phyloP scores from a whole-genome alignment of 2,113 vertebrate species.

The Neogobius melanostomus region DNA sequence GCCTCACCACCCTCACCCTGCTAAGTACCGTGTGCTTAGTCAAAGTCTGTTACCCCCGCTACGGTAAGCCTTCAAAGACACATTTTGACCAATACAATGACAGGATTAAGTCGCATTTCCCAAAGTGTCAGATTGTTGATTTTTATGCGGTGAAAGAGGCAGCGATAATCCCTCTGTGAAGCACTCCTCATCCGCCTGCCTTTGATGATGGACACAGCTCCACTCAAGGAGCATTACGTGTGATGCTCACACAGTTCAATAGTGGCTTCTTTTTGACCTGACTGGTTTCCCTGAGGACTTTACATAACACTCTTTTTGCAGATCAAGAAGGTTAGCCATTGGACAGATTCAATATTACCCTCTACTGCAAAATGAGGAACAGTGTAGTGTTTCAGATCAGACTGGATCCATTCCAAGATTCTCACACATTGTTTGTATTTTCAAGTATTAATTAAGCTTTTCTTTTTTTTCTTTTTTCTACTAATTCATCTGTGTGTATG shows the following conservation, averaged over 20 bases:
- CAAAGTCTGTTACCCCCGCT: constrained; percentile 80
- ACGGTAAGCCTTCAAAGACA: constrained; percentile 69
- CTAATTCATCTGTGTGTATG: background rate
- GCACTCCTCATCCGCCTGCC: constrained; percentile 32
- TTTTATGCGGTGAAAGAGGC: constrained; percentile 26
- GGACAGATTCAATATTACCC: background rate
- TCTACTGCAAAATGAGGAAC: background rate
- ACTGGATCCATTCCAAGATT: too few species aligned
- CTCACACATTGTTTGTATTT: too few species aligned
- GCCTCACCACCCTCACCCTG: constrained; percentile 78
- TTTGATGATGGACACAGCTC: constrained; percentile 49
- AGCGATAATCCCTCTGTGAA: constrained; percentile 36
- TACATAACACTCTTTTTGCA: background rate
- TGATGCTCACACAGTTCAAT: constrained; percentile 44
- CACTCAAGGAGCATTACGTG: constrained; percentile 40
- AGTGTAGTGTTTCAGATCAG: too few species aligned
- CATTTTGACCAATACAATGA: constrained; percentile 15
- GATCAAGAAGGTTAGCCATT: background rate
- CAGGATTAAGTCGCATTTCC: constrained; percentile 23
- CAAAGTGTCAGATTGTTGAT: constrained; percentile 48
- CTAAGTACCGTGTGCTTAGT: constrained; percentile 80
- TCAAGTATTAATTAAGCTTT: background rate
- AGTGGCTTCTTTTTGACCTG: constrained; percentile 16
- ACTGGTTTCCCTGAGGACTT: constrained; percentile 9
- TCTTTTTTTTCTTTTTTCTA: background rate